These are phyloP conservation scores for Pogonocichla stellata DNA, from an alignment of 2,113 vertebrate genomes.

Conservation along the genomic window DNA sequence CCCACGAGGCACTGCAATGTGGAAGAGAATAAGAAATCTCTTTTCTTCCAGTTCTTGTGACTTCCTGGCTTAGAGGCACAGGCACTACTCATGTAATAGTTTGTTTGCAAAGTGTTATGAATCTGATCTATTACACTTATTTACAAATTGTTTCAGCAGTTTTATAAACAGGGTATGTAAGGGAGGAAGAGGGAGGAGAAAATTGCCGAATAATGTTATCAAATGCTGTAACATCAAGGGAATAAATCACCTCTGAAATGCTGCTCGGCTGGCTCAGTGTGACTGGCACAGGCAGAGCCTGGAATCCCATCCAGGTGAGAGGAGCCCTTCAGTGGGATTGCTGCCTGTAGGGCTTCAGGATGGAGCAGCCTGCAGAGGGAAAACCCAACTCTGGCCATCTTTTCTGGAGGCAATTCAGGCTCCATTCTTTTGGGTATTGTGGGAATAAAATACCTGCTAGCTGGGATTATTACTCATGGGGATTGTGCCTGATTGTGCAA, in stretches of 20 bases:
- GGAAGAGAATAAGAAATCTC: not conserved
- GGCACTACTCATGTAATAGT: not conserved
- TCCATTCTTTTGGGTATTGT: not conserved
- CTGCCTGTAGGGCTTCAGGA: not conserved
- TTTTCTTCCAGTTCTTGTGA: not conserved
- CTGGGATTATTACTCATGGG: not conserved
- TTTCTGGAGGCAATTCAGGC: not conserved
- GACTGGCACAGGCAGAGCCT: not conserved
- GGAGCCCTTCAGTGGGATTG: not conserved
- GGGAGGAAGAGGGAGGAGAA: not conserved
- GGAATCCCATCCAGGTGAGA: not conserved
- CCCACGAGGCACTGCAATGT: not conserved
- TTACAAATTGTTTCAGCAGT: conserved; percentile 8
- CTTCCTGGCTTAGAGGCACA: not conserved
- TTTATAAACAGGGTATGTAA: not conserved
- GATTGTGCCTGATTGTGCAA: not conserved
- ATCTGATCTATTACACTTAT: conserved; percentile 31
- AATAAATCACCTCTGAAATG: not conserved
- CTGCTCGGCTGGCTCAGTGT: not conserved
- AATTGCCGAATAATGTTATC: not conserved
- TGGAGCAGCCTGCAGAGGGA: not conserved
- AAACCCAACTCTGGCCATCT: not conserved
- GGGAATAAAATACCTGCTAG: not conserved
- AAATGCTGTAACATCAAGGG: not conserved
- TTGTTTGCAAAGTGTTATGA: not conserved